These are phyloP conservation scores for Halcyon badia DNA, from an alignment of 2,797 vertebrate genomes.

Conservation along the genomic window DNA sequence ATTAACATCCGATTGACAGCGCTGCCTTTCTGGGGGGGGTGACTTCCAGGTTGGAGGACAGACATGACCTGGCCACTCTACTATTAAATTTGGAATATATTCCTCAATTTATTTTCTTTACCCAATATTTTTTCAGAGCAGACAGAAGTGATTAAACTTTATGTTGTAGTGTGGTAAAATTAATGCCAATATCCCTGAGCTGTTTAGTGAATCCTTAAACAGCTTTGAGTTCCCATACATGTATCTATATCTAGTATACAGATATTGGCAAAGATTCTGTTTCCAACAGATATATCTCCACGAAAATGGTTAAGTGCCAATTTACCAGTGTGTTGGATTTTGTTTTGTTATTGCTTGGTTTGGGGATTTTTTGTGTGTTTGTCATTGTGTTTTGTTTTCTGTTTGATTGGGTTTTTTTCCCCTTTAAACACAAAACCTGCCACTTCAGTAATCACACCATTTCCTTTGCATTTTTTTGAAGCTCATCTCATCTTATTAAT, in stretches of 20 bases:
- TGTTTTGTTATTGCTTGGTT: background rate
- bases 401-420: background rate
- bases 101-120: background rate
- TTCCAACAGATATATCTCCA: background rate
- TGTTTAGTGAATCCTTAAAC: background rate
- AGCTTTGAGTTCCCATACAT: background rate
- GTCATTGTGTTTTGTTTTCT: background rate
- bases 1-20: background rate
- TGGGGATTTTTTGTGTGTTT: background rate
- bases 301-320: background rate
- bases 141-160: background rate
- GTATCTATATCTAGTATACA: accelerated
- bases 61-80: background rate
- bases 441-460: accelerated
- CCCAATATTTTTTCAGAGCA: background rate
- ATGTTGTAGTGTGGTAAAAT: background rate
- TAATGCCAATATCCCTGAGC: background rate
- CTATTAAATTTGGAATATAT: background rate
- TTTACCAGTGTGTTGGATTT: background rate
- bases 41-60: background rate
- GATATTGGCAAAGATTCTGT: background rate
- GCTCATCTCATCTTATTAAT: background rate
- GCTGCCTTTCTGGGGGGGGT: background rate
- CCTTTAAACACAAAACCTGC: background rate
- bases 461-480: background rate